Conservation (phyloP, 2,113 vertebrate genomes). For the Hippocampus zosterae region DNA sequence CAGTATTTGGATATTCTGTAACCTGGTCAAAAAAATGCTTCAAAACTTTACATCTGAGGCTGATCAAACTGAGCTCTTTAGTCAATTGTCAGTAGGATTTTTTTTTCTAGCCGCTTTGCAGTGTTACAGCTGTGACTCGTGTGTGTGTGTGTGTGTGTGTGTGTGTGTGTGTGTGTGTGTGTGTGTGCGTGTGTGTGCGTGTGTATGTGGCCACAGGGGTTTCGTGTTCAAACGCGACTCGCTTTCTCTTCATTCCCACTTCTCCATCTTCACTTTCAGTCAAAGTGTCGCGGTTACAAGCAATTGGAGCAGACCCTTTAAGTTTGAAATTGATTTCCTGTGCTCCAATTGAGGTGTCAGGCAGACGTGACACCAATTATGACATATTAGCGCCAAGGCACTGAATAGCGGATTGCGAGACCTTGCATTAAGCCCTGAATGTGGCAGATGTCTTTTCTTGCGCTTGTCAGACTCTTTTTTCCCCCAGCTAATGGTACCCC, state of each 20-base stretch:
- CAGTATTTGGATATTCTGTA: neutral
- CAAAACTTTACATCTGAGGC: neutral
- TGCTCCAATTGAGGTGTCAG: constrained; percentile 35
- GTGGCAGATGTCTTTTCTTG: constrained; percentile 28
- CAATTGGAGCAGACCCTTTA: neutral
- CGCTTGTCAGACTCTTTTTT: constrained; percentile 45
- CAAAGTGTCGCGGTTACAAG: constrained; percentile 49
- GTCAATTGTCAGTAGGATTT: neutral
- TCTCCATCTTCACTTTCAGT: constrained; percentile 42
- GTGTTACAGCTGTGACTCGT: neutral
- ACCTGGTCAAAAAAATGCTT: neutral
- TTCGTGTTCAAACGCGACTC: constrained; percentile 20
- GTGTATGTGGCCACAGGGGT: constrained; percentile 8
- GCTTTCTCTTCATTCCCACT: constrained; percentile 28
- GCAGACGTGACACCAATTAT: constrained; percentile 43
- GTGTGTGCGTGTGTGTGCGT: neutral
- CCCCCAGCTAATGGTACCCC: constrained; percentile 19
- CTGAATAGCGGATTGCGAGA: constrained; percentile 10
- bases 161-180: neutral
- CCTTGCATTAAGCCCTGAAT: neutral
- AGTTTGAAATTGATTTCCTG: constrained; percentile 38
- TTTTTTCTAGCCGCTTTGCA: neutral
- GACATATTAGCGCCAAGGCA: constrained; percentile 32
- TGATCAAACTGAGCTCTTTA: neutral
- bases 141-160: neutral